Base-by-base conservation (phyloP, 2,888 invertebrate genomes). In the Suillia variegata region DNA sequence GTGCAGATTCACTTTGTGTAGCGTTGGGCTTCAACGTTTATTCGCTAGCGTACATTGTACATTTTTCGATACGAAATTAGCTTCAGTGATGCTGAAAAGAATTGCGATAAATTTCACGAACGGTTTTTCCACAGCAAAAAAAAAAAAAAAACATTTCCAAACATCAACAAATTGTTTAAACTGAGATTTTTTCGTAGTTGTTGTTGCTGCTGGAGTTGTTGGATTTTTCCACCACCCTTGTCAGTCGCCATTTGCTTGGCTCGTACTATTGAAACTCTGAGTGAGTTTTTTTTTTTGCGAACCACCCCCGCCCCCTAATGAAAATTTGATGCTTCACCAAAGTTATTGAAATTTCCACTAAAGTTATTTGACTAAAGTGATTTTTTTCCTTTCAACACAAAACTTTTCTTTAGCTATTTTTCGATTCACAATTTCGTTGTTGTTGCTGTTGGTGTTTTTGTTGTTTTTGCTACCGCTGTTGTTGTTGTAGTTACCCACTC, bases 81-180 rank as follows among this genome's bases (percentile, higher is more conserved):
- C 61, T 64, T 63, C 56, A 62, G 34, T 62, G 61, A 61, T 63
- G 64, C 61, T 62, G 62, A 67, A 65, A 62, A 59, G 54, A 64
- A 64, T 67, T 59, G 59, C 54, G 62, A 62, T 64, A 64, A 64
- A 54, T 64, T 60, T 62, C 42, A 54, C 57, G n/a, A n/a, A 33
- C 51, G 55, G 33, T 22, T 31, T n/a, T 45, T 3, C 45, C 45
- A 20, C 20, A 47, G 26, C 8, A 24, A 17, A n/a, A 38, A 38
- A 38, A 38, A 13, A n/a, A n/a, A 4, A 38, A 38, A n/a, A 38
- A 38, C 10, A 38, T 4, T 31, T 8, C 54, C 59, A 56, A 57
- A 62, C 49, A 53, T 59, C 56, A 65, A 63, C 58, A 58, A 58
- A 59, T 66, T 64, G 38, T 59, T 62, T 61, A 58, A 57, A 49